Base-by-base conservation (phyloP, 1,140 invertebrate species). In the Protaetia brevitarsis region DNA sequence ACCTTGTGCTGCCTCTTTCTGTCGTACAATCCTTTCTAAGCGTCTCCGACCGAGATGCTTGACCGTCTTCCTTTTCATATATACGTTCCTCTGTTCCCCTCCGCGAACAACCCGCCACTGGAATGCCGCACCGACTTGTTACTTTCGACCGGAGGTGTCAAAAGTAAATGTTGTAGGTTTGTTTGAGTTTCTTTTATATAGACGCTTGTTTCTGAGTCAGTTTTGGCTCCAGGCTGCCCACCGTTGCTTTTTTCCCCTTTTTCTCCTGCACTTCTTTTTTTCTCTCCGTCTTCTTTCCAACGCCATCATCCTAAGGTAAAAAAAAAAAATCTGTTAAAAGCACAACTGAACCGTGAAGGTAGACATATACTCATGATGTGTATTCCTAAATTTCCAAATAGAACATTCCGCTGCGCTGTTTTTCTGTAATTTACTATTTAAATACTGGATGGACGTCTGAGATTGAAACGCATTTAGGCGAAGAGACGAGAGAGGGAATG, bases 61-160 rank as follows among this genome's bases (percentile, higher is more conserved):
- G 19, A 64, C 41, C 41, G 41, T 51, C 19, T 23, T 13, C n/a
- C 19, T 51, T 51, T 51, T 19, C 13, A 51, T 8, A 59, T 10
- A 29, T 45, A 58, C 23, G 34, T 13, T 63, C 61, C 26, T 34
- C 45, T 56, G 28, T 57, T 13, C 57, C 64, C n/a, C 26, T 6
- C 37, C 56, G 26, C 57, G 63, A 10, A 68, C 23, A 34, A 41
- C 26, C 34, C 69, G 72, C 68, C 65, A 70, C 69, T 68, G 67
- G 73, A 74, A 74, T 73, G 71, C 72, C 66, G 66, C 74, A 74
- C 71, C 29, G 68, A 72, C 62, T 69, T 76, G 73, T 74, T 76
- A 76, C 72, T 76, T 74, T 73, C 72, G 70, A 74, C 63, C 66
- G 64, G 63, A 76, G 71, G 73, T 76, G 74, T 74, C 73, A 76